These are phyloP conservation scores for Ctena decussata DNA, from an alignment of 2,888 invertebrate species.

Conservation along the genomic window DNA sequence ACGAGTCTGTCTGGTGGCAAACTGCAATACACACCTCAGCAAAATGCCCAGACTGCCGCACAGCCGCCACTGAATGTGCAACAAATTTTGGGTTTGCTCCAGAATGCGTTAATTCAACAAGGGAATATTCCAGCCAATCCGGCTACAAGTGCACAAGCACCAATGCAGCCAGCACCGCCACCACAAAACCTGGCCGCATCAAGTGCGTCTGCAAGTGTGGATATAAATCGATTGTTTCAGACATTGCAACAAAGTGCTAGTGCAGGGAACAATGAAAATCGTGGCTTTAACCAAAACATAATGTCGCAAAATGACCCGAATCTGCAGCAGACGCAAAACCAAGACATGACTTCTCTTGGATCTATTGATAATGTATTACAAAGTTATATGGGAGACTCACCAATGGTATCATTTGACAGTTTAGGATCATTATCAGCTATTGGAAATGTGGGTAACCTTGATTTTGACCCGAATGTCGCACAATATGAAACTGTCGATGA, in stretches of 20 bases:
- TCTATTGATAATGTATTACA: slow-evolving; percentile 63
- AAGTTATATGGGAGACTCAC: slow-evolving; percentile 58
- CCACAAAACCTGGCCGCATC: slow-evolving; percentile 18
- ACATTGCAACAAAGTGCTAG: slow-evolving; percentile 48
- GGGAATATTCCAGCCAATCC: not conserved
- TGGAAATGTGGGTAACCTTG: slow-evolving; percentile 62
- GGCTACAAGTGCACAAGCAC: not conserved
- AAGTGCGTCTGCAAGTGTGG: not conserved
- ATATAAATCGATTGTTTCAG: slow-evolving; percentile 35
- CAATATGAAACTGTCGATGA: slow-evolving; percentile 69
- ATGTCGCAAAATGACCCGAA: slow-evolving; percentile 54
- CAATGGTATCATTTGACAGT: slow-evolving; percentile 67
- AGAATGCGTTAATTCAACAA: slow-evolving; percentile 31
- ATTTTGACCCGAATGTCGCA: slow-evolving; percentile 67
- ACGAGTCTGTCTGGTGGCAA: slow-evolving; percentile 58
- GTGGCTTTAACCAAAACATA: slow-evolving; percentile 34
- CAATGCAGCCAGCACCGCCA: not conserved
- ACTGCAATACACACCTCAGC: slow-evolving; percentile 50
- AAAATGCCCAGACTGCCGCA: slow-evolving; percentile 23
- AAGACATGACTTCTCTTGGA: slow-evolving; percentile 56
- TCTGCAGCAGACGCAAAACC: slow-evolving; percentile 56
- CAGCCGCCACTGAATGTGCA: slow-evolving; percentile 34
- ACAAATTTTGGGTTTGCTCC: slow-evolving; percentile 25
- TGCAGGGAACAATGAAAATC: slow-evolving; percentile 20
- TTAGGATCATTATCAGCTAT: slow-evolving; percentile 50